phyloP scores from a whole-genome alignment of 2,888 invertebrate species.

The Choristoneura rosaceana region DNA sequence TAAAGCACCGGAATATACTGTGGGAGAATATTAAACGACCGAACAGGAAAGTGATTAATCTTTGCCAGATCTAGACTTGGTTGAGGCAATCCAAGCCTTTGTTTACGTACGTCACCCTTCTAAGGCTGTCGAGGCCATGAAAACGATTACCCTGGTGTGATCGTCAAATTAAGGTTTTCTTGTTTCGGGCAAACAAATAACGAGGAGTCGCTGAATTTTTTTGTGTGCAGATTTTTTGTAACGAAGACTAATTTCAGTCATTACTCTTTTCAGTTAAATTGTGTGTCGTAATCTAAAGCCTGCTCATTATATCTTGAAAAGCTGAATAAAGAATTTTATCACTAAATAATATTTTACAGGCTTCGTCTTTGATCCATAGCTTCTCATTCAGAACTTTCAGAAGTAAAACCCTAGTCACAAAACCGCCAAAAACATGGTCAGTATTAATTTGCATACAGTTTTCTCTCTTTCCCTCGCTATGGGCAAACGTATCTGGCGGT shows the following conservation, averaged over 20 bases:
- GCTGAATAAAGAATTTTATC: neutral
- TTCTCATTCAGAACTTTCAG: neutral
- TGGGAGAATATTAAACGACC: conserved; percentile 17
- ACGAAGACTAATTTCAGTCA: neutral
- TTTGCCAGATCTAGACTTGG: conserved; percentile 18
- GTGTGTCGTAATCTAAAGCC: conserved; percentile 5
- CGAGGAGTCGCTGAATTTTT: neutral
- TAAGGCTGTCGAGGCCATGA: conserved; percentile 13
- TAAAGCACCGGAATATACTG: conserved; percentile 23
- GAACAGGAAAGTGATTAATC: conserved; percentile 11
- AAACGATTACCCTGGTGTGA: conserved; percentile 14
- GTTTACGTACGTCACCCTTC: conserved; percentile 15
- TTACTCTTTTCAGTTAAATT: conserved; percentile 17
- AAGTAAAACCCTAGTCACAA: neutral
- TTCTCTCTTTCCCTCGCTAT: conserved; percentile 27
- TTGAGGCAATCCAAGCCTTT: conserved; percentile 12
- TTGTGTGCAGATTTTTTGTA: neutral
- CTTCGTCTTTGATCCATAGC: neutral
- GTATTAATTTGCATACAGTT: conserved; percentile 18
- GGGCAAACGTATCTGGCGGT: conserved; percentile 32
- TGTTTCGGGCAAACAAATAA: neutral
- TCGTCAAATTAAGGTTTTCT: conserved; percentile 3
- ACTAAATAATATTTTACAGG: conserved; percentile 1
- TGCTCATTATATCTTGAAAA: conserved; percentile 1
- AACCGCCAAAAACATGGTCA: neutral